Conservation (phyloP, 2,797 vertebrate species). For the Huso huso region DNA sequence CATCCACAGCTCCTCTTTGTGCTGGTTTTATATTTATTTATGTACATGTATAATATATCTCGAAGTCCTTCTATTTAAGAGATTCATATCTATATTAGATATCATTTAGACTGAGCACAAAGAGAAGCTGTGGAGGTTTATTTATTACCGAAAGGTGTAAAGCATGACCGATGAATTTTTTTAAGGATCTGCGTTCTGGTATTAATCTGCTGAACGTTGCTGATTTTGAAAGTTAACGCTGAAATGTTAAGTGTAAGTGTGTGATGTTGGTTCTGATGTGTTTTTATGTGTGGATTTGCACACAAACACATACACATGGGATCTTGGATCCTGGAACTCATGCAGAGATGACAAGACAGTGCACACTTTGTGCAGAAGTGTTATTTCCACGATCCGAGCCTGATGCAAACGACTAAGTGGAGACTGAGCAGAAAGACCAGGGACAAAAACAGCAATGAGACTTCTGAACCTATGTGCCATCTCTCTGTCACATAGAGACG, state of each 20-base stretch:
- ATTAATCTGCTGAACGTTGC: neutral
- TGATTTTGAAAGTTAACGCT: neutral
- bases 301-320: neutral
- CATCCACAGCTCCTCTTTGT: conserved; percentile 41
- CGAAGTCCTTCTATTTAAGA: conserved; percentile 43
- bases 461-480: too few species aligned
- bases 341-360: too few species aligned
- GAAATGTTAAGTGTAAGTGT: neutral
- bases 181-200: conserved; percentile 3
- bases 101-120: conserved; percentile 38
- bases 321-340: neutral
- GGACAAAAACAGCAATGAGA: too few species aligned
- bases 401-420: too few species aligned
- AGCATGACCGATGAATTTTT: neutral
- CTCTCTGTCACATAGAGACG: too few species aligned
- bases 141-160: conserved; percentile 16
- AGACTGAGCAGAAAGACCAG: too few species aligned
- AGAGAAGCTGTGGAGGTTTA: conserved; percentile 33
- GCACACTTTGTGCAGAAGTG: too few species aligned
- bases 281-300: neutral
- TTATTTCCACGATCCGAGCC: too few species aligned
- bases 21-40: conserved; percentile 39
- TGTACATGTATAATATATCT: conserved; percentile 16
- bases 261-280: conserved; percentile 22
- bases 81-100: conserved; percentile 61